Percentiles rank a stretch among this genome's conserved stretches.
Evolutionary conservation across 2,113 vertebrate genomes (phyloP).

Genomic region (Atherinomorus stipes): DNA sequence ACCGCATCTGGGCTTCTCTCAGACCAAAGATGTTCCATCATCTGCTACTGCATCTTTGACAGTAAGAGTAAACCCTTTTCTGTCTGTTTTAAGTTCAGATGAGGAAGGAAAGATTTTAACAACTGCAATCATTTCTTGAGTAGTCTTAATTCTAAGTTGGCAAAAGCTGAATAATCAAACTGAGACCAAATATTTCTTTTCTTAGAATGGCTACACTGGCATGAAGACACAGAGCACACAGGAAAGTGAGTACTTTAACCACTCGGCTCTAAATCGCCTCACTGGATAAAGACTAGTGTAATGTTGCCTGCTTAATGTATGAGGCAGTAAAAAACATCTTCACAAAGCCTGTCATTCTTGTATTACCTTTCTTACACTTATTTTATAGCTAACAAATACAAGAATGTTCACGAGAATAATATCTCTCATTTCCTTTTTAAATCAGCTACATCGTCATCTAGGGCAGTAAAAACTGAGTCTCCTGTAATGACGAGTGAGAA

Average conservation of each 20-base stretch:
- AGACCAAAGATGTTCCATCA: constrained; percentile 73
- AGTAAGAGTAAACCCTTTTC: constrained; percentile 41
- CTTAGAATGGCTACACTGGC: constrained; percentile 89
- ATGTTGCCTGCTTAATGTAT: constrained; percentile 39
- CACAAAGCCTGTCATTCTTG: background rate
- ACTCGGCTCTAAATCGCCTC: background rate
- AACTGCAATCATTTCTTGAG: background rate
- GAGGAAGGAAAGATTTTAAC: background rate
- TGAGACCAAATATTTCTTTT: constrained; percentile 19
- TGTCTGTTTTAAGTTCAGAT: background rate
- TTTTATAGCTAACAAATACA: background rate
- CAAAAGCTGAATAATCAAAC: background rate
- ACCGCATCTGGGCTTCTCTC: constrained; percentile 74
- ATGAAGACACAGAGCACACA: constrained; percentile 85
- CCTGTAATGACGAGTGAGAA: constrained; percentile 81
- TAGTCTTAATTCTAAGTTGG: too few species aligned
- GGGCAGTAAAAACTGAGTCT: constrained; percentile 84
- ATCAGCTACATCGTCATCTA: constrained; percentile 81
- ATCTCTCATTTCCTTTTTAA: background rate
- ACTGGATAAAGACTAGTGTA: constrained; percentile 4
- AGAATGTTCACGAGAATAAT: background rate
- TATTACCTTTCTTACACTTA: background rate
- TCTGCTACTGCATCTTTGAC: constrained; percentile 63
- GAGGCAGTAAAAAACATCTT: background rate
- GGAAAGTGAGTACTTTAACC: constrained; percentile 86